Percentiles rank a stretch among this genome's conserved stretches.
Evolutionary conservation across 2,113 vertebrate species (phyloP).

Genomic region (Pterophyllum scalare): DNA sequence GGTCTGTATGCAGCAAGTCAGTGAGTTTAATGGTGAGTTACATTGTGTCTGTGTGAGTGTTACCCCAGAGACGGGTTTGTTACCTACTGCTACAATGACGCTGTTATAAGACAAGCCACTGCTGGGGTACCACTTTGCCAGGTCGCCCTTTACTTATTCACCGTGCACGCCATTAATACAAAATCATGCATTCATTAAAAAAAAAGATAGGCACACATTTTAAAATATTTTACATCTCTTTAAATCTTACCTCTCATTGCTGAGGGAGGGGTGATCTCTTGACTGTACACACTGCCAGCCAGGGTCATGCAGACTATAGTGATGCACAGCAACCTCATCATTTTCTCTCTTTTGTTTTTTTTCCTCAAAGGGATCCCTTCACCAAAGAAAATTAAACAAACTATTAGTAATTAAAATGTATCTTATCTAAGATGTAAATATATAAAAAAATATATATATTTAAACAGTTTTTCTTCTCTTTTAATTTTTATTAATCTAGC

Average conservation of each 20-base stretch:
- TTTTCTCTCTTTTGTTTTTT: conserved; percentile 74
- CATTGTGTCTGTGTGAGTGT: conserved; percentile 47
- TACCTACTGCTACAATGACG: conserved; percentile 61
- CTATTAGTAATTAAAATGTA: background rate
- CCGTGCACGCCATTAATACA: background rate
- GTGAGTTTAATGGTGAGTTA: conserved; percentile 57
- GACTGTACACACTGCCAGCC: conserved; percentile 84
- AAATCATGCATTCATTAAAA: conserved; percentile 1
- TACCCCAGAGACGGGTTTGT: conserved; percentile 60
- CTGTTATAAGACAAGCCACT: conserved; percentile 51
- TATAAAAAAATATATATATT: background rate
- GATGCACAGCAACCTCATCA: conserved; percentile 89
- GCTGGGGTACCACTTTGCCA: conserved; percentile 33
- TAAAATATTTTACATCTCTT: background rate
- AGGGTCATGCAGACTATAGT: conserved; percentile 88
- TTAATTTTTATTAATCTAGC: conserved; percentile 28
- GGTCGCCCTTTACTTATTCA: background rate
- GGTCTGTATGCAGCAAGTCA: conserved; percentile 56
- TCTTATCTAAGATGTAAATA: conserved; percentile 5
- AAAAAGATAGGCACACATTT: background rate
- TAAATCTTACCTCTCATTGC: conserved; percentile 85
- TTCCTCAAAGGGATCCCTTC: conserved; percentile 77
- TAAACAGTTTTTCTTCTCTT: background rate
- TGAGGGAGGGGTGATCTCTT: conserved; percentile 65
- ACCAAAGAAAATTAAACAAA: conserved; percentile 71